Evolutionary conservation across 2,797 vertebrate species (phyloP).

Genomic region (Pantherophis alleghaniensis): DNA sequence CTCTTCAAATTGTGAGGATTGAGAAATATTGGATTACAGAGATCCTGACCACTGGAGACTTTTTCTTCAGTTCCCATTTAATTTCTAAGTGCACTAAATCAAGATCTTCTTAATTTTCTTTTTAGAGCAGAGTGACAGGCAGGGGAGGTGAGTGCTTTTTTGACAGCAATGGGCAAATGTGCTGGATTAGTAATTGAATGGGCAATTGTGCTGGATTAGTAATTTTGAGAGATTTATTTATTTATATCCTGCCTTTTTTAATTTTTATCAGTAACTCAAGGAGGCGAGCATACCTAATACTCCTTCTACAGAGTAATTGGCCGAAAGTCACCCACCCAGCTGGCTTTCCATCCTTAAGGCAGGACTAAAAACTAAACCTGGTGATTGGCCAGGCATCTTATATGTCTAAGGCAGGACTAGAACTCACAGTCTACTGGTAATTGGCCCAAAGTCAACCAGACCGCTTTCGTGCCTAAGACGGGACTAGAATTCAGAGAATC

Average conservation of each 20-base stretch:
- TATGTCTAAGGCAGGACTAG: background rate
- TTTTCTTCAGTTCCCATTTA: background rate
- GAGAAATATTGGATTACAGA: background rate
- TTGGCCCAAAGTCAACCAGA: background rate
- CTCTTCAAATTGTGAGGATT: background rate
- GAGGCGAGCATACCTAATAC: background rate
- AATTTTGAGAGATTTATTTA: background rate
- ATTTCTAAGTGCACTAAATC: background rate
- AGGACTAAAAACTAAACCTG: background rate
- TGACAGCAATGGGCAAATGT: background rate
- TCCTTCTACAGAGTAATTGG: background rate
- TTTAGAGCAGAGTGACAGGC: background rate
- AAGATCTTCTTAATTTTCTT: background rate
- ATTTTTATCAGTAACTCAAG: background rate
- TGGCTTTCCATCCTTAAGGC: background rate
- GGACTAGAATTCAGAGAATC: background rate
- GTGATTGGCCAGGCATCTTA: background rate
- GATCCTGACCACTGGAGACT: background rate
- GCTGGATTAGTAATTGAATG: background rate
- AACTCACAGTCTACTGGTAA: background rate
- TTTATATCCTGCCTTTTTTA: background rate
- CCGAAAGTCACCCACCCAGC: background rate
- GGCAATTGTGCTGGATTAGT: background rate
- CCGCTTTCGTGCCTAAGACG: accelerated
- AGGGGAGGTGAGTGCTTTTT: background rate